Base-by-base conservation (phyloP, 2,888 invertebrate genomes). In the Lottia scabra region DNA sequence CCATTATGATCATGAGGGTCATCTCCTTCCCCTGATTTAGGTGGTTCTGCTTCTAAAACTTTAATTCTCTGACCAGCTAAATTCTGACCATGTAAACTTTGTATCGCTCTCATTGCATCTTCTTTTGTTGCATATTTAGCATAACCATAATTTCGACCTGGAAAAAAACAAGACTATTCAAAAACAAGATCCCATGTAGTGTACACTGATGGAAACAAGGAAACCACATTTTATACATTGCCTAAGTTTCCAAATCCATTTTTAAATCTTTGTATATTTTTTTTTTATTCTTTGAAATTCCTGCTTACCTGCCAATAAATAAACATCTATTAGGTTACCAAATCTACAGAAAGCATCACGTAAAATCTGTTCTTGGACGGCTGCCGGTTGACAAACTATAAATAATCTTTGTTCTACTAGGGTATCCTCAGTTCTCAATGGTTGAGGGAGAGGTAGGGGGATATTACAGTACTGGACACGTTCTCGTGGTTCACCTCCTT, bases 301-400 rank as follows among this genome's bases (percentile, higher is more conserved):
- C 30, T 30, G 30, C 80, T 70, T 67, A 87, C 96, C 95, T 66
- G 94, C 94, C 80, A 97, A 91, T 88, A 97, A 93, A 87, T 96
- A 97, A 2, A 96, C 95, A 89, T 96, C 96, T 73, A 97, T 96
- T 13, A 97, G 91, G 87, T 94, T 93, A 8, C 96, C 97, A 90
- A 97, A 97, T 84, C 97, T 93, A 83, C 95, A 95, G 89, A 97
- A 97, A 26, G 95, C 93, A 89, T 97, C 96, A 83, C 94, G 93
- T 85, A 98, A 91, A 30, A 95, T 93, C 74, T 94, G 92, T 80
- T 93, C 91, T 1, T 95, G 94, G 16, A 96, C 95, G 64, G 96
- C 92, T 70, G 91, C 91, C 83, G 93, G 91, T 78, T 91, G 90
- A 78, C 91, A 91, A 19, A 92, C 91, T 73, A 92, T 90, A 81